Percentiles rank a stretch among this genome's conserved stretches.
Conservation (phyloP, 1,140 invertebrate genomes). For the Brevipalpus yothersi region DNA sequence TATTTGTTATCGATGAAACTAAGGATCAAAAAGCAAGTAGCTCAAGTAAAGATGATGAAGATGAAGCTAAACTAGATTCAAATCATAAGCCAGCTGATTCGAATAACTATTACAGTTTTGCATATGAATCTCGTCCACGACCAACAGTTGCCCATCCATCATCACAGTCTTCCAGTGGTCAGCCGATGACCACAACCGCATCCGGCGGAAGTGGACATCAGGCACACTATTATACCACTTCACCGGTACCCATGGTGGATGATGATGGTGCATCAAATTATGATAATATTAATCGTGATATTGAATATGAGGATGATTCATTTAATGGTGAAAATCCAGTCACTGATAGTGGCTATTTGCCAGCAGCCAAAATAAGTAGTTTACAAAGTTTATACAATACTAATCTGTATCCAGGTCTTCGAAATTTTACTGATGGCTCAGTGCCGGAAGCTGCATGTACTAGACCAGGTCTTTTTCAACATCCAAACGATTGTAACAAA, state of each 20-base stretch:
- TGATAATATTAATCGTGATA: not conserved
- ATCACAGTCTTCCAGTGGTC: not conserved
- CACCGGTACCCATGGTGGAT: not conserved
- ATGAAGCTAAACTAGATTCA: not conserved
- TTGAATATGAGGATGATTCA: not conserved
- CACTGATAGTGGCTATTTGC: not conserved
- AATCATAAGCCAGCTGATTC: not conserved
- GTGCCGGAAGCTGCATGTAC: constrained; percentile 30
- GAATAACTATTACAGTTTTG: not conserved
- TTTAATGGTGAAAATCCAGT: not conserved
- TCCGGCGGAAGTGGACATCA: too few species aligned
- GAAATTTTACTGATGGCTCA: constrained; percentile 1
- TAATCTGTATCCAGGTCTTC: not conserved
- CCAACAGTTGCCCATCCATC: not conserved
- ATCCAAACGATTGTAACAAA: constrained; percentile 53
- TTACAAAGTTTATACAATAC: not conserved
- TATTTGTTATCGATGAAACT: not conserved
- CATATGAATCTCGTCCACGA: not conserved
- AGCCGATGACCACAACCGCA: not conserved
- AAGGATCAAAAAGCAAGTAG: not conserved
- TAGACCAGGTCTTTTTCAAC: constrained; percentile 49
- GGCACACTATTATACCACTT: too few species aligned
- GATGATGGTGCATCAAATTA: not conserved
- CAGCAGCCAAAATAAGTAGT: not conserved
- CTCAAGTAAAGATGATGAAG: not conserved